Conservation (phyloP, 2,113 vertebrate genomes). For the Gasterosteus nipponicus region DNA sequence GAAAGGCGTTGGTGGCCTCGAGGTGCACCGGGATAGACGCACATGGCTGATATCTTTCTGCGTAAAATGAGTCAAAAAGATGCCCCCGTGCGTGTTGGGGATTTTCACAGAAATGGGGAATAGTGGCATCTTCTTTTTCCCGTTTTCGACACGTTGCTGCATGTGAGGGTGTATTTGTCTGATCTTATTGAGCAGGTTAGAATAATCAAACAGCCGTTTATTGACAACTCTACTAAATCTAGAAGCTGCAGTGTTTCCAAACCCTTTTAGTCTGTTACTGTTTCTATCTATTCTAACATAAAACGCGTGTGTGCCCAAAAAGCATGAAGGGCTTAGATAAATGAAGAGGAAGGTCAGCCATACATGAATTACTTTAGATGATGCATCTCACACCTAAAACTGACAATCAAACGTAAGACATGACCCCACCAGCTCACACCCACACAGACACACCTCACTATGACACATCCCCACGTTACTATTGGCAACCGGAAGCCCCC, state of each 20-base stretch:
- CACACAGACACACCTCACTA: slow-evolving; percentile 54
- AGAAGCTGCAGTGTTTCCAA: background rate
- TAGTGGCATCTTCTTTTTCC: background rate
- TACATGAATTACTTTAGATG: slow-evolving; percentile 15
- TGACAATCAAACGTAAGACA: slow-evolving; percentile 13
- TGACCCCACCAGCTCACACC: slow-evolving; percentile 48
- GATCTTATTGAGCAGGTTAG: slow-evolving; percentile 13
- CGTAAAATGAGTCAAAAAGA: slow-evolving; percentile 38
- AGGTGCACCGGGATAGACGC: slow-evolving; percentile 55
- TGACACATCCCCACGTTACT: slow-evolving; percentile 68
- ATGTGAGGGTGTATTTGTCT: slow-evolving; percentile 25
- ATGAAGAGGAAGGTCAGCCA: slow-evolving; percentile 29
- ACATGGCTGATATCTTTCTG: slow-evolving; percentile 60
- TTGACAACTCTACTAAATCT: background rate
- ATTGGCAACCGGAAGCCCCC: slow-evolving; percentile 72
- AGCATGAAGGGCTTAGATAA: slow-evolving; percentile 8
- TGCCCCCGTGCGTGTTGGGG: slow-evolving; percentile 7
- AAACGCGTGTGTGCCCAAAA: slow-evolving; percentile 6
- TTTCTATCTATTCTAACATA: background rate
- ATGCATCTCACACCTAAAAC: slow-evolving; percentile 8
- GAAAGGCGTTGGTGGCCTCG: slow-evolving; percentile 74
- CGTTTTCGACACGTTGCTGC: slow-evolving; percentile 19
- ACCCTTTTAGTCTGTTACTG: background rate
- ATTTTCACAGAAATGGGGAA: background rate
- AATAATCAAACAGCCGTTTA: slow-evolving; percentile 11